phyloP scores from a whole-genome alignment of 2,797 vertebrate genomes.

The Scarus forsteni region DNA sequence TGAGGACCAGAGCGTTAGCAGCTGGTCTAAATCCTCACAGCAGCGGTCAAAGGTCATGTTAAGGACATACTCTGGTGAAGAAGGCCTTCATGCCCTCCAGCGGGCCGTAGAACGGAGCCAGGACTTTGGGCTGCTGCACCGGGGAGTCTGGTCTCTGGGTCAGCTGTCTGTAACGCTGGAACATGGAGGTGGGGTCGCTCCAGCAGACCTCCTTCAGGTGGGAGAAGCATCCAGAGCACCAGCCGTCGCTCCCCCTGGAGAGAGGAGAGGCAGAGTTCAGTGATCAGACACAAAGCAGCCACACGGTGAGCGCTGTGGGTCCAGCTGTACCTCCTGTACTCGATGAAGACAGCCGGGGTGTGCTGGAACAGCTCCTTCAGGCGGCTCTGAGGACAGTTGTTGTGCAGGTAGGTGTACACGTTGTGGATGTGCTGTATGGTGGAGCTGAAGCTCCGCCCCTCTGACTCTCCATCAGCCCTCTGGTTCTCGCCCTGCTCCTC shows the following conservation, averaged over 20 bases:
- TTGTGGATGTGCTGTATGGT: constrained; percentile 79
- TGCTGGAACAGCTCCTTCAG: constrained; percentile 84
- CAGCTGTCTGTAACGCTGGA: constrained; percentile 76
- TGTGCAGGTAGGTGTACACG: constrained; percentile 80
- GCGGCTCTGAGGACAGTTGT: constrained; percentile 66
- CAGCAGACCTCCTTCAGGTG: constrained; percentile 87
- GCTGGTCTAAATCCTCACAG: no score
- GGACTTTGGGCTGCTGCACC: constrained; percentile 77
- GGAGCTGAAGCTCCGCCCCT: constrained; percentile 76
- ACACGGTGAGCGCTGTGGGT: no score
- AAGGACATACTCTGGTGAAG: constrained; percentile 73
- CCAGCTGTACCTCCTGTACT: constrained; percentile 68
- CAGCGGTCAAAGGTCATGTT: no score
- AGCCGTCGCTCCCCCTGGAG: constrained; percentile 50
- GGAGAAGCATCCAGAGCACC: constrained; percentile 82
- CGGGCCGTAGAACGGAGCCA: constrained; percentile 77
- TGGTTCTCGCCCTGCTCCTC: constrained; percentile 50
- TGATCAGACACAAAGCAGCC: background rate
- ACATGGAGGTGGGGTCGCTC: constrained; percentile 82
- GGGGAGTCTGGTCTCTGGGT: constrained; percentile 51
- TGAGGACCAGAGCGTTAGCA: no score
- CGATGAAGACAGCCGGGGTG: constrained; percentile 83
- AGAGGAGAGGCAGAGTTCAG: background rate
- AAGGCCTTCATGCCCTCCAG: constrained; percentile 75
- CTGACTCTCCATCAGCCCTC: constrained; percentile 38